These are phyloP conservation scores for Napeogenes sylphis DNA, from an alignment of 2,888 invertebrate genomes.

Conservation along the genomic window DNA sequence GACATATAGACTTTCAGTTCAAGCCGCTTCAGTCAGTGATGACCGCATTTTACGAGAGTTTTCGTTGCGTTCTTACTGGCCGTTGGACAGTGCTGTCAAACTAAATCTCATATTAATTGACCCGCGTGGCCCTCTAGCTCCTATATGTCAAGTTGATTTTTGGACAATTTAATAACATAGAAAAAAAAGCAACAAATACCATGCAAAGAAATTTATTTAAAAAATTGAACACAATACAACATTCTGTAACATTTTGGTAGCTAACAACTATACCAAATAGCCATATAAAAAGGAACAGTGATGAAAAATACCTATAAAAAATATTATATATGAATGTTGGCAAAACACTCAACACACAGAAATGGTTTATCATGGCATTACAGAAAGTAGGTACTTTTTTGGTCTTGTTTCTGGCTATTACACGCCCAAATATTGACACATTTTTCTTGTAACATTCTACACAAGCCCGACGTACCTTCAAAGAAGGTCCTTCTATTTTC, in stretches of 20 bases:
- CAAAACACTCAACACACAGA: conserved; percentile 31
- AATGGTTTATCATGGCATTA: conserved; percentile 28
- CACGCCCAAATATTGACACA: conserved; percentile 31
- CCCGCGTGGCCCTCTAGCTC: no score
- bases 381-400: conserved; percentile 37
- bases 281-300: conserved; percentile 23
- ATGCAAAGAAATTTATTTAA: conserved; percentile 23
- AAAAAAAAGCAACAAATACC: conserved; percentile 29
- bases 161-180: conserved; percentile 20
- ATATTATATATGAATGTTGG: conserved; percentile 26
- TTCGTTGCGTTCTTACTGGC: conserved; percentile 30
- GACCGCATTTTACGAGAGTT: no score
- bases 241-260: conserved; percentile 20
- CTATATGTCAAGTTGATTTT: conserved; percentile 25
- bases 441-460: conserved; percentile 32
- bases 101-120: conserved; percentile 32
- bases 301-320: conserved; percentile 21
- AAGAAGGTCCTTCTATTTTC: conserved; percentile 27
- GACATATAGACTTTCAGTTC: conserved; percentile 31
- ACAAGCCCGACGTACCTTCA: conserved; percentile 31
- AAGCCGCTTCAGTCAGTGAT: conserved; percentile 32
- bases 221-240: conserved; percentile 18
- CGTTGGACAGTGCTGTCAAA: conserved; percentile 32
- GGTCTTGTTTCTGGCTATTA: conserved; percentile 36
- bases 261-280: conserved; percentile 23